phyloP scores from a whole-genome alignment of 2,113 vertebrate species.

The Osmerus eperlanus region DNA sequence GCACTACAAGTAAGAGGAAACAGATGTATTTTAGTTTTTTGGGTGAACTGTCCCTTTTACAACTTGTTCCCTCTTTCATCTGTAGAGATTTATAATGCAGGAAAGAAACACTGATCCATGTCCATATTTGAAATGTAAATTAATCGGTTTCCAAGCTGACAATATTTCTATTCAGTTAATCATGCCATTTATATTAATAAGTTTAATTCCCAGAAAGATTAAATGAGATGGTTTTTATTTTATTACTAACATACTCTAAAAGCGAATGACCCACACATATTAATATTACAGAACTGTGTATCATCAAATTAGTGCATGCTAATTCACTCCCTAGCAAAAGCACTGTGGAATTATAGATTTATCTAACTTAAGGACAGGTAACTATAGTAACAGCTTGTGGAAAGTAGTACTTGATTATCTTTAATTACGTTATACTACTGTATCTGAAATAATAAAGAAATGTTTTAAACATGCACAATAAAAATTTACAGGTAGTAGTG shows the following conservation, averaged over 20 bases:
- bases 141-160: neutral
- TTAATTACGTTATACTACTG: neutral
- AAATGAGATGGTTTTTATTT: neutral
- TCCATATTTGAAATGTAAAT: neutral
- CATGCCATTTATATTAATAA: neutral
- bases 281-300: neutral
- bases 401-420: neutral
- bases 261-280: neutral
- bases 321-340: neutral
- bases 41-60: too few species aligned
- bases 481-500: too few species aligned
- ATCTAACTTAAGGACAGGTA: neutral
- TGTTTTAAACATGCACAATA: too few species aligned
- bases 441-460: too few species aligned
- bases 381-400: neutral
- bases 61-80: too few species aligned
- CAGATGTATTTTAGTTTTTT: too few species aligned
- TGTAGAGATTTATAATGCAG: too few species aligned
- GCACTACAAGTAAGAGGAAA: too few species aligned
- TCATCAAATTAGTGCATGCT: neutral
- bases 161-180: neutral
- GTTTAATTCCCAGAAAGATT: conserved; percentile 1
- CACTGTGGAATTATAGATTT: neutral
- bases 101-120: too few species aligned
- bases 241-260: neutral